Conservation (phyloP, 2,888 invertebrate species). For the Andrena chrysosceles region DNA sequence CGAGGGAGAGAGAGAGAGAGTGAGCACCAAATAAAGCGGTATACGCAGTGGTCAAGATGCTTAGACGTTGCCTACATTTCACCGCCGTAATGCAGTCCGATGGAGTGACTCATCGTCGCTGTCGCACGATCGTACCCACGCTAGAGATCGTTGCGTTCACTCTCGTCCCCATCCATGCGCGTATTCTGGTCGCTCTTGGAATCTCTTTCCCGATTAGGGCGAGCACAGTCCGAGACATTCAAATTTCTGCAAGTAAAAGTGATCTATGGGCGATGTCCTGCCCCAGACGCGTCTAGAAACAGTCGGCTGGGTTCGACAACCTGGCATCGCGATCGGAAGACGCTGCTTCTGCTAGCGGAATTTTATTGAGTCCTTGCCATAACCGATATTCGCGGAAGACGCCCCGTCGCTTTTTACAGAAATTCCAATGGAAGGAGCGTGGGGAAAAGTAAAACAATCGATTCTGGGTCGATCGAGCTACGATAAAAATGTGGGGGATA, state of each 20-base stretch:
- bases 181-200: not conserved
- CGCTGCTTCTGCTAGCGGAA: conserved; percentile 4
- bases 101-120: conserved; percentile 59
- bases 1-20: not conserved
- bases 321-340: not conserved
- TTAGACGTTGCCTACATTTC: conserved; percentile 43
- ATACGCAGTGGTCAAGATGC: conserved; percentile 20
- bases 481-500: not conserved
- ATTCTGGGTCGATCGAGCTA: not conserved
- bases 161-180: conserved; percentile 9
- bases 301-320: conserved; percentile 11
- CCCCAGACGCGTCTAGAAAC: not conserved
- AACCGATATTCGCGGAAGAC: conserved; percentile 2
- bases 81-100: conserved; percentile 45
- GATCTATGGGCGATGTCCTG: not conserved
- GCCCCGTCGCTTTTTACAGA: not conserved
- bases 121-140: conserved; percentile 41
- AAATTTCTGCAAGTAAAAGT: not conserved
- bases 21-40: conserved; percentile 13
- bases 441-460: not conserved
- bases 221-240: not conserved
- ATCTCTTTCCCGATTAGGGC: not conserved
- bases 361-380: conserved; percentile 25
- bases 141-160: conserved; percentile 19
- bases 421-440: not conserved